Conservation (phyloP, 2,797 vertebrate genomes). For the Tangara arthus region DNA sequence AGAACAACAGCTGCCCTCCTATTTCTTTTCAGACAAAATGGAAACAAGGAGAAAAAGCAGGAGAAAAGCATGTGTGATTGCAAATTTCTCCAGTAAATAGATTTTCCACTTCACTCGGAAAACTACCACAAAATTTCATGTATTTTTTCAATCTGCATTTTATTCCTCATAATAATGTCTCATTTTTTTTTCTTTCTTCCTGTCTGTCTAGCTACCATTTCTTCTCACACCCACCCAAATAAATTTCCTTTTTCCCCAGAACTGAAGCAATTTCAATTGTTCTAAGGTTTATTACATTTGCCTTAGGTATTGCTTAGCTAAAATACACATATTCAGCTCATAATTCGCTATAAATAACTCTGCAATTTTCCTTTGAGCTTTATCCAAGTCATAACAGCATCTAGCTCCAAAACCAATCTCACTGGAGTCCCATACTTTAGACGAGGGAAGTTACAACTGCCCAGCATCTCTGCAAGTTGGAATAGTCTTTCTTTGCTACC, state of each 20-base stretch:
- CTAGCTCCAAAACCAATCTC: not conserved
- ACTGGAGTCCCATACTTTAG: not conserved
- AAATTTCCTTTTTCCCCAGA: not conserved
- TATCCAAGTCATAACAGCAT: not conserved
- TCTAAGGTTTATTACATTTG: not conserved
- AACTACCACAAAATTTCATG: not conserved
- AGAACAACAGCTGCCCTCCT: not conserved
- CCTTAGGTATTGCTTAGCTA: slow-evolving; percentile 4
- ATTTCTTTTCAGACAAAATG: not conserved
- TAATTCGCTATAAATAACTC: slow-evolving; percentile 2
- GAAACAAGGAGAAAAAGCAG: not conserved
- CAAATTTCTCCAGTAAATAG: not conserved
- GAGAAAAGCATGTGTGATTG: not conserved
- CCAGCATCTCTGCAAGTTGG: not conserved
- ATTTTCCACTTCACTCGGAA: not conserved
- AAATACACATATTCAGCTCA: not conserved
- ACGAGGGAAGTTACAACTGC: not conserved
- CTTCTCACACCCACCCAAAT: not conserved
- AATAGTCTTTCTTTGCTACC: not conserved
- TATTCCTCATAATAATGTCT: not conserved
- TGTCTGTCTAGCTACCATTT: not conserved
- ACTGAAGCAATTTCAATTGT: not conserved
- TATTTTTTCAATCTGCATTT: not conserved
- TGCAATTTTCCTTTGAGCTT: slow-evolving; percentile 10
- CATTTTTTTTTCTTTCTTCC: not conserved